phyloP scores from a whole-genome alignment of 1,140 invertebrate species.

The Lanistes nyassanus region DNA sequence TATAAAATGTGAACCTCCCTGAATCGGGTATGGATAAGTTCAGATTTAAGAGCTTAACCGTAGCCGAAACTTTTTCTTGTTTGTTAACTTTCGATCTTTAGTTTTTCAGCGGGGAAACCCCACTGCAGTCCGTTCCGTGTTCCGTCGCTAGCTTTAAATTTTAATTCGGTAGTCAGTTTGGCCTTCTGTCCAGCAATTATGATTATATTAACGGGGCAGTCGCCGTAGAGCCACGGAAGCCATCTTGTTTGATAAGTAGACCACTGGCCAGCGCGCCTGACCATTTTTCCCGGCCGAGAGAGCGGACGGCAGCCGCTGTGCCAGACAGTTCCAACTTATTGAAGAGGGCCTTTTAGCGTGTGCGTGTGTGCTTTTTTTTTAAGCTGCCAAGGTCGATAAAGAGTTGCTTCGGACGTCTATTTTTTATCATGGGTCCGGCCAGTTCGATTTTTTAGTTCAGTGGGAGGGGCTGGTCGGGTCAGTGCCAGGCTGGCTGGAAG shows the following conservation, averaged over 20 bases:
- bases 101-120: conserved; percentile 10
- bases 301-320: not conserved
- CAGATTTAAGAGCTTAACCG: not conserved
- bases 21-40: not conserved
- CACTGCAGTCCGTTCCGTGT: not conserved
- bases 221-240: conserved; percentile 28
- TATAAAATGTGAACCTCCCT: not conserved
- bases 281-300: conserved; percentile 12
- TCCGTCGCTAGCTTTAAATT: conserved; percentile 15
- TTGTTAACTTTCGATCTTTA: conserved; percentile 13
- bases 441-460: conserved; percentile 23
- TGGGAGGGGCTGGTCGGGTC: conserved; percentile 24
- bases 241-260: conserved; percentile 29
- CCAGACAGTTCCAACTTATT: conserved; percentile 17
- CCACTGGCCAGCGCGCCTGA: conserved; percentile 17
- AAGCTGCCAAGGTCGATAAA: conserved; percentile 22
- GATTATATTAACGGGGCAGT: conserved; percentile 31
- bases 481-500: conserved; percentile 18
- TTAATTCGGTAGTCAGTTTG: conserved; percentile 31
- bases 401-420: conserved; percentile 29
- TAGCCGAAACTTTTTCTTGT: conserved; percentile 14
- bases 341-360: conserved; percentile 28
- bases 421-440: conserved; percentile 27
- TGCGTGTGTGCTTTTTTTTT: conserved; percentile 12
- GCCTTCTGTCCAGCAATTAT: conserved; percentile 30